These are phyloP conservation scores for Urocitellus parryii DNA, from an alignment of 2,113 vertebrate genomes.

Conservation along the genomic window DNA sequence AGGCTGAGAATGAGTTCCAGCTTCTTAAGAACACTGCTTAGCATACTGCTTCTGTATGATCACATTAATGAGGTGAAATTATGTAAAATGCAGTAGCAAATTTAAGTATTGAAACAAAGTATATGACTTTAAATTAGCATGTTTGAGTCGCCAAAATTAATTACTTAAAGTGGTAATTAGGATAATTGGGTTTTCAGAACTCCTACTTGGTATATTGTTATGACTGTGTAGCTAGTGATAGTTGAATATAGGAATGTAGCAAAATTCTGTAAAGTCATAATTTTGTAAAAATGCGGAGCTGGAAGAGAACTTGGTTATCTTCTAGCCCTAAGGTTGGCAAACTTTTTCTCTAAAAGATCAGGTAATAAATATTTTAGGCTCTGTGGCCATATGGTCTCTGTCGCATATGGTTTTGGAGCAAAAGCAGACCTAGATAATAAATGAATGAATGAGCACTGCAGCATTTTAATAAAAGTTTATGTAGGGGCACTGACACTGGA, in stretches of 20 bases:
- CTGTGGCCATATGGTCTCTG: background rate
- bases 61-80: background rate
- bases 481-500: background rate
- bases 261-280: background rate
- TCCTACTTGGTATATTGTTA: background rate
- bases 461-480: background rate
- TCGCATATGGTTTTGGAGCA: background rate
- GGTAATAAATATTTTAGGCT: background rate
- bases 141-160: background rate
- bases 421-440: background rate
- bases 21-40: background rate
- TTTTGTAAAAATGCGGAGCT: background rate
- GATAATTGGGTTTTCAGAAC: background rate
- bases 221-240: background rate
- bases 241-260: background rate
- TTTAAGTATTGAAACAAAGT: background rate
- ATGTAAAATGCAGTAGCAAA: background rate
- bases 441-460: background rate
- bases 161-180: background rate
- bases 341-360: background rate
- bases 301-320: background rate
- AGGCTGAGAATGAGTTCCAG: background rate
- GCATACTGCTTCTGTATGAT: background rate
- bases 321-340: background rate
- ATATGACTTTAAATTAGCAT: background rate